phyloP scores from a whole-genome alignment of 2,113 vertebrate genomes.

The Cepphus grylle region DNA sequence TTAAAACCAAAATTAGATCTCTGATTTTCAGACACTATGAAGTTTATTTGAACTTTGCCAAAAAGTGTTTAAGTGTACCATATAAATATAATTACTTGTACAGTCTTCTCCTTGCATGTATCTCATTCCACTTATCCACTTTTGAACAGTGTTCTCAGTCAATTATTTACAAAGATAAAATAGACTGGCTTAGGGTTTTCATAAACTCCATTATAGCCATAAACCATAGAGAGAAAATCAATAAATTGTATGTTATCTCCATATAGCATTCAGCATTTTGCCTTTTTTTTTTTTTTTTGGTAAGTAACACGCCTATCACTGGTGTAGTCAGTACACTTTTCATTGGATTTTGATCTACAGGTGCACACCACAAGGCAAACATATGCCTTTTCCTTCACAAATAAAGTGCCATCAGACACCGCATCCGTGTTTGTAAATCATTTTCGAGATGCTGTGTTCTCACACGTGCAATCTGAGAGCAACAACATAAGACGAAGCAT shows the following conservation, averaged over 20 bases:
- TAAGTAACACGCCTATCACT: neutral
- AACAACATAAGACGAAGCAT: neutral
- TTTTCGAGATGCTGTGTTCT: slow-evolving; percentile 30
- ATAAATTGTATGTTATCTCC: neutral
- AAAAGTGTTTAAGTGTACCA: neutral
- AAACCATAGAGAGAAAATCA: neutral
- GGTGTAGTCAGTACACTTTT: neutral
- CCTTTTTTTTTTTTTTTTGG: neutral
- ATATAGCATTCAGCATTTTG: neutral
- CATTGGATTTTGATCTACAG: neutral
- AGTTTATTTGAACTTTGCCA: neutral
- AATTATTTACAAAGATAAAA: slow-evolving; percentile 35
- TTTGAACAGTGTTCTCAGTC: neutral
- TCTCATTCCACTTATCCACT: neutral
- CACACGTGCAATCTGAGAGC: slow-evolving; percentile 42
- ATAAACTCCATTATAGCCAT: slow-evolving; percentile 1
- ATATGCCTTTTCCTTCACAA: slow-evolving; percentile 46
- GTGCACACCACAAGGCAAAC: slow-evolving; percentile 21
- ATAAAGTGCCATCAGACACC: slow-evolving; percentile 9
- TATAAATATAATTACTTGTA: neutral
- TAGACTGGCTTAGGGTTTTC: neutral
- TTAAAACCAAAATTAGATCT: neutral
- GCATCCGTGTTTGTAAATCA: neutral
- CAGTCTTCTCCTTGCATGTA: neutral
- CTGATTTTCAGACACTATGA: neutral